phyloP scores from a whole-genome alignment of 2,113 vertebrate genomes.

The Amblyornis subalaris region DNA sequence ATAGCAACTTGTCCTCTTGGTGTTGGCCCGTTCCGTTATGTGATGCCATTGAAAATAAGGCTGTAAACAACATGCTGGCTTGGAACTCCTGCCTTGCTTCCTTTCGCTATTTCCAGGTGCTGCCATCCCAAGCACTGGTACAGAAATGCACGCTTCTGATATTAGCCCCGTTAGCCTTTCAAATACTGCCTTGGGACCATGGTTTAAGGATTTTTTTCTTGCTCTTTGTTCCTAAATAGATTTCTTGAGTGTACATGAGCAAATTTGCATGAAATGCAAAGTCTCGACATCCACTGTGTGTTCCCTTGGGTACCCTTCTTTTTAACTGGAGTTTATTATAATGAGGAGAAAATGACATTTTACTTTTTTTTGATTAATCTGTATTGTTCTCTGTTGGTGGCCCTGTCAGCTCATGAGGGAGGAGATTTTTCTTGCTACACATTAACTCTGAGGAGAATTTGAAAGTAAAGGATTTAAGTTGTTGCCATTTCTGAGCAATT shows the following conservation, averaged over 20 bases:
- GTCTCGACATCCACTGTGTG: not conserved
- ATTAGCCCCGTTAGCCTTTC: not conserved
- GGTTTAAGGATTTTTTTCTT: not conserved
- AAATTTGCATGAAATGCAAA: not conserved
- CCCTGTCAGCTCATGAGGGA: not conserved
- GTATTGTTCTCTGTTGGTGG: not conserved
- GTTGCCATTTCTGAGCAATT: not conserved
- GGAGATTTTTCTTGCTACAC: not conserved
- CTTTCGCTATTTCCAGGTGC: not conserved
- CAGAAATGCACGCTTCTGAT: not conserved
- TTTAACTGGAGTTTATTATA: not conserved
- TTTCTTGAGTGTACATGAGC: not conserved
- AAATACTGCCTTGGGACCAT: not conserved
- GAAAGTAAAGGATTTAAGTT: not conserved
- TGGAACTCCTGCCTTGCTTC: not conserved
- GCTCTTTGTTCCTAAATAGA: constrained; percentile 22
- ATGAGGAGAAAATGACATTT: not conserved
- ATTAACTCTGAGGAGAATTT: not conserved
- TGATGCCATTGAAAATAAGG: not conserved
- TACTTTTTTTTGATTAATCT: not conserved
- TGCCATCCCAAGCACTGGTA: not conserved
- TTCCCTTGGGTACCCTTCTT: not conserved
- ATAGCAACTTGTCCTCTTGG: not conserved
- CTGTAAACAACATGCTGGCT: not conserved
- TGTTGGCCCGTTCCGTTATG: not conserved